Evolutionary conservation across 2,113 vertebrate genomes (phyloP).

Genomic region (Phalacrocorax brasilianus): DNA sequence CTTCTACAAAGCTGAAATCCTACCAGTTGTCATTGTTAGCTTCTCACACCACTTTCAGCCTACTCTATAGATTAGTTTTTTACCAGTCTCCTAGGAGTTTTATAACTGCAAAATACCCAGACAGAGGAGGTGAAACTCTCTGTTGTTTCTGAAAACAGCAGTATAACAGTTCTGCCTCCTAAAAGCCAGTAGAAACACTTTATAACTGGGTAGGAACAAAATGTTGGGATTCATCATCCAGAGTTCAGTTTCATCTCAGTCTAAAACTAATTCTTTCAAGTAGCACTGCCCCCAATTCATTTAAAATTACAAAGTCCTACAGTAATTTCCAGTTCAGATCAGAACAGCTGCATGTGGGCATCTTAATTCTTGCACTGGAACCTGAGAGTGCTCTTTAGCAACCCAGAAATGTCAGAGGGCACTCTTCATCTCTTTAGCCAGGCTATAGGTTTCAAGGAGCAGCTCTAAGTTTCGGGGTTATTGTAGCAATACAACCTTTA

Average conservation of each 20-base stretch:
- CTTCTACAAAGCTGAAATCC: not conserved
- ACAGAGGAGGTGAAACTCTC: not conserved
- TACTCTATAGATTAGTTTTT: not conserved
- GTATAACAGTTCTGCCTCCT: not conserved
- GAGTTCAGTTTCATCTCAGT: not conserved
- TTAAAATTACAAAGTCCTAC: not conserved
- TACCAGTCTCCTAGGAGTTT: not conserved
- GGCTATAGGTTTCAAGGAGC: conserved; percentile 26
- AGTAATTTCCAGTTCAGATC: not conserved
- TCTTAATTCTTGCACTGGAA: not conserved
- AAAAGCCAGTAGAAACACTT: not conserved
- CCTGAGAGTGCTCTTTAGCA: conserved; percentile 8
- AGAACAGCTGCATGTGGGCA: not conserved
- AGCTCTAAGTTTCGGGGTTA: conserved; percentile 33
- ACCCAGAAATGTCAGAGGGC: conserved; percentile 8
- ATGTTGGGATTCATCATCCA: not conserved
- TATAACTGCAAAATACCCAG: not conserved
- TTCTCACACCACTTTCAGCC: not conserved
- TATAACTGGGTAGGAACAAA: not conserved
- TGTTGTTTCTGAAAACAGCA: not conserved
- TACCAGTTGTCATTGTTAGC: not conserved
- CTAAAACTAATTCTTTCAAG: not conserved
- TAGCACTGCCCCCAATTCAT: not conserved
- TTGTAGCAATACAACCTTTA: conserved; percentile 41
- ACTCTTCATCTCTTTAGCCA: conserved; percentile 20